A percentile compares a stretch with the other conserved stretches of the same genome.
Conservation (phyloP, 2,888 invertebrate genomes). For the Sceliomorpha sp. region DNA sequence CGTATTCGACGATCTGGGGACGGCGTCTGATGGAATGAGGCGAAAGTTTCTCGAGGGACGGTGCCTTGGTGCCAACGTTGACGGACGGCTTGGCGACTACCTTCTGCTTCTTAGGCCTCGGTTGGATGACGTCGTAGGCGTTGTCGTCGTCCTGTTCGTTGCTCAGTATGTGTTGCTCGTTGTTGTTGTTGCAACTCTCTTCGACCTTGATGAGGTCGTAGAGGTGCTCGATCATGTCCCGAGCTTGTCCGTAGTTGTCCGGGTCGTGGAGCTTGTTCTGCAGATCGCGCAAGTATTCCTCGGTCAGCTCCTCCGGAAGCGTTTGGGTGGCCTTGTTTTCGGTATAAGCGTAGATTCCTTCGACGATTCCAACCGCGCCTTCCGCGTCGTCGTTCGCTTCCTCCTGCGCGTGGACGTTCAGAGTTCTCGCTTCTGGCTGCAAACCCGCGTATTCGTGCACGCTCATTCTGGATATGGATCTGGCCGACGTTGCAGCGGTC, state of each 20-base stretch:
- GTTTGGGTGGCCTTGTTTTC: slow-evolving; percentile 87
- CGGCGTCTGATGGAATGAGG: slow-evolving; percentile 78
- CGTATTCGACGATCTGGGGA: slow-evolving; percentile 80
- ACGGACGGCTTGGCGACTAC: slow-evolving; percentile 81
- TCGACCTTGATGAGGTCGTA: slow-evolving; percentile 88
- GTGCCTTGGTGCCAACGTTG: slow-evolving; percentile 83
- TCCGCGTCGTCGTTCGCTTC: slow-evolving; percentile 65
- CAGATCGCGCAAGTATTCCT: slow-evolving; percentile 86
- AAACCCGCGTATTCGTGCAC: slow-evolving; percentile 85
- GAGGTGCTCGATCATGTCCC: slow-evolving; percentile 88
- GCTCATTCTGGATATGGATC: slow-evolving; percentile 84
- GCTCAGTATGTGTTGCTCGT: slow-evolving; percentile 59
- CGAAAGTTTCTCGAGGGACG: slow-evolving; percentile 83
- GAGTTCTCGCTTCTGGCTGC: slow-evolving; percentile 82
- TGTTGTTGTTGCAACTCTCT: slow-evolving; percentile 84
- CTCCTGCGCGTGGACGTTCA: slow-evolving; percentile 79
- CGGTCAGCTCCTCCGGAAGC: slow-evolving; percentile 87
- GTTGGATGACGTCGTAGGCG: slow-evolving; percentile 84
- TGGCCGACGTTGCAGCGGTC: slow-evolving; percentile 82
- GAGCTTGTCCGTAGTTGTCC: slow-evolving; percentile 86
- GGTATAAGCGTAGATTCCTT: slow-evolving; percentile 73
- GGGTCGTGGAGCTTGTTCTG: slow-evolving; percentile 87
- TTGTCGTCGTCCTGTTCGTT: slow-evolving; percentile 81
- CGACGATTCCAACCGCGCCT: slow-evolving; percentile 65
- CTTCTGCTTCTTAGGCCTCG: slow-evolving; percentile 72